Conservation (phyloP, 2,113 vertebrate genomes). For the Coptodon bakossiorum region DNA sequence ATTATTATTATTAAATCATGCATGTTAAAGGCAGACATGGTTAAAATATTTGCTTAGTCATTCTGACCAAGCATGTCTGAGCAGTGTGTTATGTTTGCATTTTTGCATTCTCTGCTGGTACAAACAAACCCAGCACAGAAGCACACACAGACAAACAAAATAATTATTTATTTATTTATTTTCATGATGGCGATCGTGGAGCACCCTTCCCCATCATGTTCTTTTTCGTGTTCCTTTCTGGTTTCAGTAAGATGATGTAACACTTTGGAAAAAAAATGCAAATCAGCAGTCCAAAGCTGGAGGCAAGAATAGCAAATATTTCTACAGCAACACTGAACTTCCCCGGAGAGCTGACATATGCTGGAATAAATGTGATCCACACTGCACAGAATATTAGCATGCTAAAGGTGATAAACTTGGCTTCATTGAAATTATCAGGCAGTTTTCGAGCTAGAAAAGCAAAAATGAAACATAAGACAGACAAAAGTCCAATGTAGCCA, state of each 20-base stretch:
- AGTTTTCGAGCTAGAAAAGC: background rate
- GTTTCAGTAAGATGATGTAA: background rate
- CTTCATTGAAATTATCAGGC: background rate
- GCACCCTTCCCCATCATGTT: background rate
- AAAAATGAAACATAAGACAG: background rate
- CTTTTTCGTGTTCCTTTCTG: background rate
- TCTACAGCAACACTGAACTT: background rate
- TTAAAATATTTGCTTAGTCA: background rate
- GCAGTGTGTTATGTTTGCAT: background rate
- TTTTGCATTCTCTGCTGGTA: background rate
- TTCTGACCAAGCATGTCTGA: background rate
- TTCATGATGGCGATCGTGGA: background rate
- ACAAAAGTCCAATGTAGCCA: background rate
- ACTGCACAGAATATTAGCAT: conserved; percentile 1
- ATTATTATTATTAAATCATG: fast-evolving
- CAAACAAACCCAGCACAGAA: background rate
- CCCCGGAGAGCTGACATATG: background rate
- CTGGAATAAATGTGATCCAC: background rate
- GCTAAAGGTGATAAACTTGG: background rate
- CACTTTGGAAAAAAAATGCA: background rate
- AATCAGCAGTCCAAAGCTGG: background rate
- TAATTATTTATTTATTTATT: background rate
- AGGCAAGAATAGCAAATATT: background rate
- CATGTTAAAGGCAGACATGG: background rate
- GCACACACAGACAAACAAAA: background rate